Evolutionary conservation across 2,888 invertebrate genomes (phyloP), one percentile per base, ranked within the genome.

Genomic region (Pseudococcus jackbeardsleyi): DNA sequence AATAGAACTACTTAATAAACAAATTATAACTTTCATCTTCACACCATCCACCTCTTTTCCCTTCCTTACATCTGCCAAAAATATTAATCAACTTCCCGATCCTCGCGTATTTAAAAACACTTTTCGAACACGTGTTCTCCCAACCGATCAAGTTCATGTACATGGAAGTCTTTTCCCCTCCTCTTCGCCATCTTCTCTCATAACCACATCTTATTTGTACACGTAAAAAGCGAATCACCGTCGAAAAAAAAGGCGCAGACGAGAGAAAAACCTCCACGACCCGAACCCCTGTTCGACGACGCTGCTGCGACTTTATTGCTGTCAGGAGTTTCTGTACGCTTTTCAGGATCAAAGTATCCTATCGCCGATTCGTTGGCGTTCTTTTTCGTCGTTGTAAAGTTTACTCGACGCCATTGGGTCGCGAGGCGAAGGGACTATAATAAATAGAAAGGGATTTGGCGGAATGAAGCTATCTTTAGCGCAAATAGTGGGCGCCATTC

Each of bases 401-500:
- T 88, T 79, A 77, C 79, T 79, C 82, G 88, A 88, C 88, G 88
- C 88, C 88, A 82, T 88, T 82, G 88, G 88, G 88, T 88, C 82
- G 88, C 72, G 33, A 26, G 72, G 22, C 72, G 59, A 79, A 88
- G 82, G 88, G 88, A 82, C 59, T 46, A 79, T 82, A 88, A 82
- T 88, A 88, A 88, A 88, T 82, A 88, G 88, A 88, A 88, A 88
- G 88, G 88, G 88, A 88, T 88, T 88, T 88, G 50, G 82, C 82
- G 59, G 54, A 88, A 88, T 88, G 82, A 88, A 88, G 88, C 88
- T 88, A 82, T 88, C 88, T 88, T 88, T 79, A 54, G 88, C 88
- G 68, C 86, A 86, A 86, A 86, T 86, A 86, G 86, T 86, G 86
- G 88, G 88, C 88, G 88, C 79, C 88, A 88, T 88, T 88, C 82